Conservation (phyloP, 2,113 vertebrate genomes). For the Mellivora capensis region DNA sequence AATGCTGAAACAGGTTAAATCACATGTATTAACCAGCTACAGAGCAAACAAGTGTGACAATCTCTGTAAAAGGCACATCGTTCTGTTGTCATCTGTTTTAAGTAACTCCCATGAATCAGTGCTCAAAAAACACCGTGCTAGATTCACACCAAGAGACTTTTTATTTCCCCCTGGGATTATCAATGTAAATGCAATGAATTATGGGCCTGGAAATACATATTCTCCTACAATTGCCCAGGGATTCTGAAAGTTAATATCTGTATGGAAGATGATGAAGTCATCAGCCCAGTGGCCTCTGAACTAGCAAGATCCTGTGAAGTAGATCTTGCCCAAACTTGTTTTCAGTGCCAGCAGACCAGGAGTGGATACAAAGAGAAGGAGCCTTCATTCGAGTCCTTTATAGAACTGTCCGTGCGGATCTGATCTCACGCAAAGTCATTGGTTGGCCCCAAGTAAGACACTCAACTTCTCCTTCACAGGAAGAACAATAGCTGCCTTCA, state of each 20-base stretch:
- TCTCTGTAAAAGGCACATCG: neutral
- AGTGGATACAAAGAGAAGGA: neutral
- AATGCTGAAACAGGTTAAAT: slow-evolving; percentile 50
- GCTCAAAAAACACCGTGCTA: neutral
- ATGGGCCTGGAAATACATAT: neutral
- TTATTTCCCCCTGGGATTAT: neutral
- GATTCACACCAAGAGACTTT: neutral
- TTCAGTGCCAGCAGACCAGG: neutral
- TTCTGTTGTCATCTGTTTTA: neutral
- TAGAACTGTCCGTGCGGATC: neutral
- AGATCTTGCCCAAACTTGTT: slow-evolving; percentile 39
- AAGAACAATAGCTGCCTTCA: neutral
- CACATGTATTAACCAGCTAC: slow-evolving; percentile 29
- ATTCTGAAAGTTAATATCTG: slow-evolving; percentile 43
- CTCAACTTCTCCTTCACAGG: neutral
- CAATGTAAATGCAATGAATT: neutral
- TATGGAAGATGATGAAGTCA: slow-evolving; percentile 23
- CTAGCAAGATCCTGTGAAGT: slow-evolving; percentile 4
- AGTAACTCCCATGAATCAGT: neutral
- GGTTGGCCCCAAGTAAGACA: neutral
- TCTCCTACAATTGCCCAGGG: neutral
- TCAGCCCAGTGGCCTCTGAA: neutral
- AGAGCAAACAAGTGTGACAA: slow-evolving; percentile 9
- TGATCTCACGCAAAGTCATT: neutral
- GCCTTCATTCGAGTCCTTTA: neutral